phyloP scores from a whole-genome alignment of 2,888 invertebrate genomes.

The Thymelicus lineola region DNA sequence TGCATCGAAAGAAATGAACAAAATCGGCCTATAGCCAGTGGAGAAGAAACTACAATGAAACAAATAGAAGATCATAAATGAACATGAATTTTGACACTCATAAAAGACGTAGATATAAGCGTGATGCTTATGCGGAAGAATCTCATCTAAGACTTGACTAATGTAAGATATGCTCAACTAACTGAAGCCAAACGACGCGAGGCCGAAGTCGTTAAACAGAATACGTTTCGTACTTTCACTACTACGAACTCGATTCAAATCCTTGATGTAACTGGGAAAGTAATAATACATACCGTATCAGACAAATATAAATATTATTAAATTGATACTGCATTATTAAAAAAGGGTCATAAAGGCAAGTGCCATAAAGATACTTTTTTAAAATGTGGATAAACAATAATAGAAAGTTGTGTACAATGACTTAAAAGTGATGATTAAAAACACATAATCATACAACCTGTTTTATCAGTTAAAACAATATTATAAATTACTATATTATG shows the following conservation, averaged over 20 bases:
- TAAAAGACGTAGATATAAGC: conserved; percentile 3
- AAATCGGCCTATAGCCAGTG: neutral
- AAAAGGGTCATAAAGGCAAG: neutral
- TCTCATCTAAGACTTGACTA: conserved; percentile 20
- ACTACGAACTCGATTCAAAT: conserved; percentile 23
- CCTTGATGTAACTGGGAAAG: conserved; percentile 15
- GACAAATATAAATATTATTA: neutral
- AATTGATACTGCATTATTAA: neutral
- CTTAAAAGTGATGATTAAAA: no score
- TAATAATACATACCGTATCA: neutral
- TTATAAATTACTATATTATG: no score
- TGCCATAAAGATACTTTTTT: no score
- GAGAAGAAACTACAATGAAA: conserved; percentile 6
- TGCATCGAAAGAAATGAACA: neutral
- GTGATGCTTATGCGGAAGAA: conserved; percentile 22
- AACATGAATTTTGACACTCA: conserved; percentile 20
- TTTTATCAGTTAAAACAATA: no score
- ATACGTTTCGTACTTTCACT: conserved; percentile 33
- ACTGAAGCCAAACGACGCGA: conserved; percentile 31
- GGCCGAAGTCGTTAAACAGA: conserved; percentile 29
- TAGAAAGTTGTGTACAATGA: no score
- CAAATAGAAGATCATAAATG: neutral
- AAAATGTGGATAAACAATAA: no score
- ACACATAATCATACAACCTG: no score
- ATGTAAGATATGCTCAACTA: conserved; percentile 27